Evolutionary conservation across 2,888 invertebrate species (phyloP).

Genomic region (Harmothoe impar): DNA sequence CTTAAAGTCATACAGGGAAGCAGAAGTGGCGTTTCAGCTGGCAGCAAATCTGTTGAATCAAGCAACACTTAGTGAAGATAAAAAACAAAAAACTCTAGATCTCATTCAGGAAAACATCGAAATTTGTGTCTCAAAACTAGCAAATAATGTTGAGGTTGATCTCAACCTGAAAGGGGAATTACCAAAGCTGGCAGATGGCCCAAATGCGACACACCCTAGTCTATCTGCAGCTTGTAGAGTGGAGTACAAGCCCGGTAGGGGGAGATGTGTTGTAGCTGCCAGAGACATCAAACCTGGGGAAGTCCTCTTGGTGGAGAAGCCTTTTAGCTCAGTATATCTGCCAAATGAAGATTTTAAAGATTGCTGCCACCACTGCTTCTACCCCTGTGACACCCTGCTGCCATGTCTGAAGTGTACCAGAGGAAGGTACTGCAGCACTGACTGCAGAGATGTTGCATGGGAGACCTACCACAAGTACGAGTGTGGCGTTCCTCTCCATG

Average conservation of each 20-base stretch:
- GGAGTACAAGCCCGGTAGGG: constrained; percentile 73
- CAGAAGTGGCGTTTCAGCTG: constrained; percentile 77
- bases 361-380: constrained; percentile 88
- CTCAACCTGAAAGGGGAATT: not conserved
- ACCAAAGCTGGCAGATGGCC: not conserved
- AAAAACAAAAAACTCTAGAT: not conserved
- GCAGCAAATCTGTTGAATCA: constrained; percentile 69
- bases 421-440: constrained; percentile 68
- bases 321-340: constrained; percentile 90
- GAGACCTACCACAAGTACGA: constrained; percentile 68
- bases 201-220: constrained; percentile 1
- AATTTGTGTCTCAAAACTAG: not conserved
- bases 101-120: constrained; percentile 22
- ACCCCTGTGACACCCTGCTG: constrained; percentile 25
- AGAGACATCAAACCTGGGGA: constrained; percentile 86
- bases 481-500: constrained; percentile 66
- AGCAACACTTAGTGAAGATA: constrained; percentile 62
- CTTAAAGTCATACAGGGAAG: constrained; percentile 84
- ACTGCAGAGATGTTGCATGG: constrained; percentile 64
- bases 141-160: not conserved
- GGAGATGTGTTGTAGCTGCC: constrained; percentile 78
- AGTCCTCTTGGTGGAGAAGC: constrained; percentile 90
- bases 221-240: constrained; percentile 70
- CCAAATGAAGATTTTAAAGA: constrained; percentile 85
- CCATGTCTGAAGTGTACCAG: constrained; percentile 67